phyloP scores from a whole-genome alignment of 2,113 vertebrate genomes.

The Gila orcuttii region DNA sequence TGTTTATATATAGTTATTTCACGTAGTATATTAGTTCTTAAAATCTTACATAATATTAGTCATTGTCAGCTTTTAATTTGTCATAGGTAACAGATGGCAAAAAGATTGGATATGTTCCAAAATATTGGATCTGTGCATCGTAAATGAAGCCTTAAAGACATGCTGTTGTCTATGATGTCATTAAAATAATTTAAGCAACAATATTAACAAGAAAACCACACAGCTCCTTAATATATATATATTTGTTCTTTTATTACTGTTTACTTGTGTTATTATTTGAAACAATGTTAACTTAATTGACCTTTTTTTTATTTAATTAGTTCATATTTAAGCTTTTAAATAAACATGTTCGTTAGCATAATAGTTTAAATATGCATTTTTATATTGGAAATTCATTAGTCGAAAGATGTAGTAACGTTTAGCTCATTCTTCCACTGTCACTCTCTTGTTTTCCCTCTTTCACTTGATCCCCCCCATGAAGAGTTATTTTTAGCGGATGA shows the following conservation, averaged over 20 bases:
- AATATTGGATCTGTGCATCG: neutral
- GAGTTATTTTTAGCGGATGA: slow-evolving; percentile 63
- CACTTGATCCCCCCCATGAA: neutral
- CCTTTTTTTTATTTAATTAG: neutral
- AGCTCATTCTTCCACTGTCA: slow-evolving; percentile 35
- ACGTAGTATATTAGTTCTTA: neutral
- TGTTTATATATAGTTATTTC: neutral
- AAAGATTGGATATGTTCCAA: neutral
- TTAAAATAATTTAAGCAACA: neutral
- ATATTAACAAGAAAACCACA: neutral
- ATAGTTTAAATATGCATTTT: too few relatives aligned
- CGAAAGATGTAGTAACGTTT: neutral
- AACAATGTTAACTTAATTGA: neutral
- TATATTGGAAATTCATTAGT: neutral
- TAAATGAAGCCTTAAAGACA: neutral
- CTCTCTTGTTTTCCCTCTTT: slow-evolving; percentile 8
- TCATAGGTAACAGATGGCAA: neutral
- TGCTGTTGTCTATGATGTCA: neutral
- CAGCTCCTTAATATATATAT: neutral
- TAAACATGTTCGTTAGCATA: neutral
- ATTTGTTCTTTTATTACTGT: neutral
- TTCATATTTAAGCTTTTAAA: neutral
- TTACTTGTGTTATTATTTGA: neutral
- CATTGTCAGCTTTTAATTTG: neutral
- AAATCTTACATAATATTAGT: neutral